A percentile compares a stretch with the other conserved stretches of the same genome.
These are phyloP conservation scores for Prosapia bicincta DNA, from an alignment of 2,888 invertebrate genomes.

Conservation along the genomic window DNA sequence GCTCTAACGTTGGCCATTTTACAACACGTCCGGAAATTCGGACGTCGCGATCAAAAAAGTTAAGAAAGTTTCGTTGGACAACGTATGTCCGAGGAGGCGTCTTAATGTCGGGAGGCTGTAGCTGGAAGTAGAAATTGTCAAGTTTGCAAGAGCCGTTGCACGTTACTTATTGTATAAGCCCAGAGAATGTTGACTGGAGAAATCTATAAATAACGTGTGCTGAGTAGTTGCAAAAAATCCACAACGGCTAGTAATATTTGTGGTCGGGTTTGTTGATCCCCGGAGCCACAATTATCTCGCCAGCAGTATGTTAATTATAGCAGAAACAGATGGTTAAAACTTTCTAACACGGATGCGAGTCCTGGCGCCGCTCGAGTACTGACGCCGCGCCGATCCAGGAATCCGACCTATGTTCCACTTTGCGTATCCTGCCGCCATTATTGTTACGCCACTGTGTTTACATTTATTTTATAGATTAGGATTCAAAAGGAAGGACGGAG, in stretches of 20 bases:
- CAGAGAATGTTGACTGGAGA: background rate
- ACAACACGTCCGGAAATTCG: no score
- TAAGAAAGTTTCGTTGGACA: no score
- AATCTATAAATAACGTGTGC: background rate
- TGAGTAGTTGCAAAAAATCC: background rate
- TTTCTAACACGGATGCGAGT: background rate
- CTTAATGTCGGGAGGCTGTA: no score
- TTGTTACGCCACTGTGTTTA: no score
- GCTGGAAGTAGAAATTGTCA: no score
- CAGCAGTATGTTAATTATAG: background rate
- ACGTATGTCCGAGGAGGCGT: no score
- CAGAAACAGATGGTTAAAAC: background rate
- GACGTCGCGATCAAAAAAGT: no score
- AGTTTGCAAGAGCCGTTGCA: no score
- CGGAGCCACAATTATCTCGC: background rate
- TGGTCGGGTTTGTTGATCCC: background rate
- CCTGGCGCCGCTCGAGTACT: background rate
- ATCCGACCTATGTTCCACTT: background rate
- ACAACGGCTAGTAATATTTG: background rate
- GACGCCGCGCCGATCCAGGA: background rate
- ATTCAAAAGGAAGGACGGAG: no score
- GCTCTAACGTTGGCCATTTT: no score
- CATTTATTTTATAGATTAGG: no score
- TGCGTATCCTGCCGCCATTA: background rate
- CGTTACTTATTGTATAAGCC: background rate